Evolutionary conservation across 2,888 invertebrate species (phyloP), one percentile per base, ranked within the genome.

Genomic region (Rhagophthalmus giganteus): DNA sequence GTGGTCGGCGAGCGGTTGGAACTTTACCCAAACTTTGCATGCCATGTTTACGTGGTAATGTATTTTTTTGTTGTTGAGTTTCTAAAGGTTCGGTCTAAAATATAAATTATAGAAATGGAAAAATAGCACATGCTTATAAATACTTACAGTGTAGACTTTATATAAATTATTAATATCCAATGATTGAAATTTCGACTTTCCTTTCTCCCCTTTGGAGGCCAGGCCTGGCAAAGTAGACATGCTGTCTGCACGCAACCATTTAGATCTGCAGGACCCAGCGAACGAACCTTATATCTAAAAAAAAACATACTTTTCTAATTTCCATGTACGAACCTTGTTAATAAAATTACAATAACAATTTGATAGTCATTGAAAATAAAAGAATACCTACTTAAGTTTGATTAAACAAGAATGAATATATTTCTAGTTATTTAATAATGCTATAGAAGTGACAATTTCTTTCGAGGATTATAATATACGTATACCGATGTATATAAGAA

Each of bases 11-110:
- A 76, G 94, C 93, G 79, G 90, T 91, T 78, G 92, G 93, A 80
- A 97, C 93, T 87, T 97, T 98, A 81, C 98, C 98, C 88, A 99
- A 88, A 82, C 90, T 90, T 90, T 98, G 98, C 90, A 98, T 93
- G 85, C 97, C 97, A 95, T 97, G 95, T 87, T 96, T 96, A 80
- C 92, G 92, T 76, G 88, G 88, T 79, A 89, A 85, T 81, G 88
- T 87, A 79, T 85, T 90, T 80, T 91, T 92, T 71, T 88, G 88
- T 76, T 88, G 88, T 72, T 88, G 88, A 73, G 90, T 88, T 79
- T 93, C 92, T 71, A 85, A 87, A 76, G 87, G 86, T 80, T 90
- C 90, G 74, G 90, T 90, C 90, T 90, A 68, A 41, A 75, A 73
- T n/a, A n/a, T n/a, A n/a, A n/a, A n/a, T n/a, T n/a, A n/a, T n/a